phyloP scores from a whole-genome alignment of 2,888 invertebrate species.

The Oxytorus armatus region DNA sequence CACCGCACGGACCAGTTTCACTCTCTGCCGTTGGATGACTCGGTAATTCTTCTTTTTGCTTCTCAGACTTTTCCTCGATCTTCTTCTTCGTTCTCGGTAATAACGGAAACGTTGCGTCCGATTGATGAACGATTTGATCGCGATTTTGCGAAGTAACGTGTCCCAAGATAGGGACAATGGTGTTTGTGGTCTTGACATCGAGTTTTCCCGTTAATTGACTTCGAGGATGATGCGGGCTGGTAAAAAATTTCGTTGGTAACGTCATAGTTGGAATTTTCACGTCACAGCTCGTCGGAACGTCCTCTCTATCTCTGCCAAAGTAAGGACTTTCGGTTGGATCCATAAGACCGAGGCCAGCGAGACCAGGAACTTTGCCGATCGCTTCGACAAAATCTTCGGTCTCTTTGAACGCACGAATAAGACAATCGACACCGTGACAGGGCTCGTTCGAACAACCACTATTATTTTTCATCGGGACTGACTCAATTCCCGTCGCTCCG shows the following conservation, averaged over 20 bases:
- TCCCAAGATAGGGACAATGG: not conserved
- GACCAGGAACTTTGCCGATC: constrained; percentile 74
- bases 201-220: not conserved
- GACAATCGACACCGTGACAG: constrained; percentile 70
- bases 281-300: constrained; percentile 44
- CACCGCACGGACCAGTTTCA: constrained; percentile 66
- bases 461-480: constrained; percentile 8
- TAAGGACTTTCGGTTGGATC: constrained; percentile 76
- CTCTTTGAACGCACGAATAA: constrained; percentile 73
- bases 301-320: constrained; percentile 68
- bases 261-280: not conserved
- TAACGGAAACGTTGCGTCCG: not conserved
- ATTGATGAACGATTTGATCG: constrained; percentile 19
- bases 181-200: not conserved
- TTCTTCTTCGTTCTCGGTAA: constrained; percentile 35
- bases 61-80: constrained; percentile 62
- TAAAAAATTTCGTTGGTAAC: not conserved
- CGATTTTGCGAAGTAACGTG: not conserved
- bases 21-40: constrained; percentile 11
- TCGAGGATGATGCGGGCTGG: not conserved
- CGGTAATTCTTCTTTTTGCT: constrained; percentile 45
- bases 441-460: constrained; percentile 66
- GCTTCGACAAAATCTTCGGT: constrained; percentile 74
- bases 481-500: constrained; percentile 50
- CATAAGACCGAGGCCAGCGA: constrained; percentile 74